Conservation (phyloP, 1,140 invertebrate genomes). For the Lepidurus packardi region DNA sequence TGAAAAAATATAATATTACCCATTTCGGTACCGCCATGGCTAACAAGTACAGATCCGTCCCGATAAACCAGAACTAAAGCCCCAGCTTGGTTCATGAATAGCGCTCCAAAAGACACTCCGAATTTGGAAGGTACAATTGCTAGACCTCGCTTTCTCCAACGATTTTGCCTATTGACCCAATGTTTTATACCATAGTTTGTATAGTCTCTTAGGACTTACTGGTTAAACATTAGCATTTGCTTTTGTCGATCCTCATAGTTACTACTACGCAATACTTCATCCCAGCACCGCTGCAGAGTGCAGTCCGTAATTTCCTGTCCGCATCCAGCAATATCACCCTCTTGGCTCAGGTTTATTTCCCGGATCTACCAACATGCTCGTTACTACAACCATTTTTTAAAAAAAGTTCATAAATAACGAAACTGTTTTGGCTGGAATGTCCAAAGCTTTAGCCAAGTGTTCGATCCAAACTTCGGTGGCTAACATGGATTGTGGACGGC, state of each 20-base stretch:
- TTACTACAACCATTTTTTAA: too few relatives aligned
- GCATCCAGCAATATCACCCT: slow-evolving; percentile 72
- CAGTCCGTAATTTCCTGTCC: slow-evolving; percentile 68
- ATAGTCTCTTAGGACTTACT: too few relatives aligned
- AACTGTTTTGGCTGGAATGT: slow-evolving; percentile 55
- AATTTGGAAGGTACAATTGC: slow-evolving; percentile 80
- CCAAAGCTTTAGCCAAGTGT: slow-evolving; percentile 65
- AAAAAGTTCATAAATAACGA: too few relatives aligned
- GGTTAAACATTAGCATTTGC: neutral
- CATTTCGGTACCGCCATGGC: slow-evolving; percentile 90
- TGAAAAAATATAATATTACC: slow-evolving; percentile 41
- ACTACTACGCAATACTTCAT: slow-evolving; percentile 65
- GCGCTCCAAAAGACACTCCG: slow-evolving; percentile 75
- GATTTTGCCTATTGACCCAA: slow-evolving; percentile 54
- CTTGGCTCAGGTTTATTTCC: slow-evolving; percentile 72
- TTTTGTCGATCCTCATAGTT: slow-evolving; percentile 56
- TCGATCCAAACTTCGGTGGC: slow-evolving; percentile 68
- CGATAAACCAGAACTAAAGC: slow-evolving; percentile 79
- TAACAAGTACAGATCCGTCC: slow-evolving; percentile 85
- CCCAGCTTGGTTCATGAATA: slow-evolving; percentile 80
- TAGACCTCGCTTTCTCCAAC: slow-evolving; percentile 83
- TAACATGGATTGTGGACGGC: slow-evolving; percentile 84
- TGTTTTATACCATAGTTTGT: too few relatives aligned
- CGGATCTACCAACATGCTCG: slow-evolving; percentile 39
- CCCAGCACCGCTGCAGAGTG: slow-evolving; percentile 71